Evolutionary conservation across 2,113 vertebrate species (phyloP).

Genomic region (Orcinus orca): DNA sequence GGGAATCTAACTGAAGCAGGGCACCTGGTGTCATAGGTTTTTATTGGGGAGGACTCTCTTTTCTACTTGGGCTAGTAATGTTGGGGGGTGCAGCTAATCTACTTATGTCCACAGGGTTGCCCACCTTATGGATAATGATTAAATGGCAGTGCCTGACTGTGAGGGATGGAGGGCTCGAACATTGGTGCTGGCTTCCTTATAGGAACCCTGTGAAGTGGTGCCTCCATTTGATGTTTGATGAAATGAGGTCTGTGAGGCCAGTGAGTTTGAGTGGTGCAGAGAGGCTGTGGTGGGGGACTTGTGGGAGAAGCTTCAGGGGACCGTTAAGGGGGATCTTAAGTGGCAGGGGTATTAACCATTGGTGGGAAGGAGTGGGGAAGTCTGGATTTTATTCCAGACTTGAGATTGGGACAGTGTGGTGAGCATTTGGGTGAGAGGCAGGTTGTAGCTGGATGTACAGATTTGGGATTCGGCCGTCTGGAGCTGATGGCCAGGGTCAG

Average conservation of each 20-base stretch:
- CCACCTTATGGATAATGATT: not conserved
- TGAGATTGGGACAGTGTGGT: not conserved
- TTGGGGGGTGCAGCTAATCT: not conserved
- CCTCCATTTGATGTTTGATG: not conserved
- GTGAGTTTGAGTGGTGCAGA: not conserved
- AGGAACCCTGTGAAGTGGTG: not conserved
- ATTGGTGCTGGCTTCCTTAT: not conserved
- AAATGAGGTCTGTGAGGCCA: not conserved
- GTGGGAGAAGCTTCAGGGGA: not conserved
- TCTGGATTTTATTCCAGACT: not conserved
- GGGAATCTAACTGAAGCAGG: not conserved
- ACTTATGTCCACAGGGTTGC: not conserved
- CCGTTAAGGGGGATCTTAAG: not conserved
- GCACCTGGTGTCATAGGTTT: not conserved
- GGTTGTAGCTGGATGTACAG: not conserved
- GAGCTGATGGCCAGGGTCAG: not conserved
- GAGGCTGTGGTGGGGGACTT: not conserved
- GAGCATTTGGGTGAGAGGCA: not conserved
- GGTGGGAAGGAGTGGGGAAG: not conserved
- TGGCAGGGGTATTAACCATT: not conserved
- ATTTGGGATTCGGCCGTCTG: not conserved
- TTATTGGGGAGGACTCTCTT: not conserved
- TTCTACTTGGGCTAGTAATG: not conserved
- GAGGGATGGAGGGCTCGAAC: not conserved
- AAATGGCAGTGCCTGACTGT: not conserved